Base-by-base conservation (phyloP, 2,113 vertebrate genomes). In the Sylvia atricapilla region DNA sequence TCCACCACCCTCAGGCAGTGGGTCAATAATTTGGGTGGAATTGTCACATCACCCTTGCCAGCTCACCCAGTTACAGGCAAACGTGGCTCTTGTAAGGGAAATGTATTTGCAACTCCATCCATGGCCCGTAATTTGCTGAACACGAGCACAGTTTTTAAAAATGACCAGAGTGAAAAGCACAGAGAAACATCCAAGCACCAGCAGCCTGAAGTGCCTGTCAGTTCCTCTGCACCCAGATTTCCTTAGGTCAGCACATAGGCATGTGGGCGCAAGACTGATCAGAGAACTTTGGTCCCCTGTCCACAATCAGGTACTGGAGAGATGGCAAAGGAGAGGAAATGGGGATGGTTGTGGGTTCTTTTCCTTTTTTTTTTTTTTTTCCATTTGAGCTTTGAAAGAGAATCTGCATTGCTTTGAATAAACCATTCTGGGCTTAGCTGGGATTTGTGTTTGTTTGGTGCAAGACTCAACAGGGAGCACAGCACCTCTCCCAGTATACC, bases 241-340 rank as follows among this genome's bases (percentile, higher is more conserved):
- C 73, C 69, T 28, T 31, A 19, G 67, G 62, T 27, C 59, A 82
- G 62, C 64, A 94, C 16, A 18, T 6, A 69, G 68, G 35, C 43
- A 46, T 16, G 44, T 13, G 43, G 84, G 69, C 37, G 62, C 44
- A 84, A 37, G 2, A 50, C 35, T 53, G 47, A 63, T 37, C 68
- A 81, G 73, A 94, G 78, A 96, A 93, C 66, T 95, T 84, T 92
- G 83, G 86, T 95, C 83, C 77, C 58, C 62, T 84, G 47, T 90
- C 69, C 82, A 83, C 93, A 94, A 68, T 14, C 46, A 24, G 55
- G 84, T n/a, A 76, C 37, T 3, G 15, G 35, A 92, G 58, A 82
- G 47, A 66, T 23, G 66, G 67, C 23, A 16, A 75, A 64, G 74
- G 49, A 75, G 20, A 27, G n/a, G 35, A 90, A 74, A 72, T 15